Conservation (phyloP, 1,140 invertebrate species). For the Leptopilina clavipes region DNA sequence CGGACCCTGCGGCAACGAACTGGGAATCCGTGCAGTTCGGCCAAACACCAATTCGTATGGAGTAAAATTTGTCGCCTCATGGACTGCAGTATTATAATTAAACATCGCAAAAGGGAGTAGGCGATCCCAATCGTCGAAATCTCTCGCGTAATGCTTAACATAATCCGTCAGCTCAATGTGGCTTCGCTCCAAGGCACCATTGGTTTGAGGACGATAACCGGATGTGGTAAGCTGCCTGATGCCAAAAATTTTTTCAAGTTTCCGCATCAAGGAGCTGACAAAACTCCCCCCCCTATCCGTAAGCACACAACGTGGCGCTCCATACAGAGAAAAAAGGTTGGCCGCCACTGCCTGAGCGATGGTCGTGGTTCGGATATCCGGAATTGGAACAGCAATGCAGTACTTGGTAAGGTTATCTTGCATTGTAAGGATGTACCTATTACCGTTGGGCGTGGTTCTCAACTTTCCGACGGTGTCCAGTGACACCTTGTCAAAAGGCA, state of each 20-base stretch:
- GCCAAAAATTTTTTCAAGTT: too few species aligned
- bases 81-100: too few species aligned
- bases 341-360: not conserved
- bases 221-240: too few species aligned
- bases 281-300: not conserved
- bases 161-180: not conserved
- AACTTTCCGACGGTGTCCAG: too few species aligned
- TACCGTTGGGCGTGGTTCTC: slow-evolving; percentile 48
- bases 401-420: too few species aligned
- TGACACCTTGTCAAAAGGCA: slow-evolving; percentile 61
- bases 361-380: not conserved
- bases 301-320: not conserved
- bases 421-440: slow-evolving; percentile 61
- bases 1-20: too few species aligned
- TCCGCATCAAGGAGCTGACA: too few species aligned
- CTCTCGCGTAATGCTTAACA: too few species aligned
- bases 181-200: too few species aligned
- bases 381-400: not conserved
- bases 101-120: too few species aligned
- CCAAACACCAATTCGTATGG: not conserved
- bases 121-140: too few species aligned
- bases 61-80: not conserved
- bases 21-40: not conserved
- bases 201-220: too few species aligned
- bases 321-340: not conserved